These are phyloP conservation scores for Protosalanx chinensis DNA, from an alignment of 2,797 vertebrate species.

Conservation along the genomic window DNA sequence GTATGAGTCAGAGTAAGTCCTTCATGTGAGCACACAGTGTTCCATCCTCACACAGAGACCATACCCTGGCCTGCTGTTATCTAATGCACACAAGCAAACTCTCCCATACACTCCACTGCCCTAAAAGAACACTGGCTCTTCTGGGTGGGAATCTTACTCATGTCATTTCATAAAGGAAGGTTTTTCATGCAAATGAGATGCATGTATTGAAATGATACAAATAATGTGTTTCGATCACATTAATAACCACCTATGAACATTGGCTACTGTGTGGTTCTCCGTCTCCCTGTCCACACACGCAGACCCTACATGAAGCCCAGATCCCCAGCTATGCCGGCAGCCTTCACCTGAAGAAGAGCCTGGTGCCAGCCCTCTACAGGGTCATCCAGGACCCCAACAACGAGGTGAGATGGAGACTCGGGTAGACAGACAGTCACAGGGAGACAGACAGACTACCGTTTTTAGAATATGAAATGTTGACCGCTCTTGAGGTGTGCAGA, in stretches of 20 bases:
- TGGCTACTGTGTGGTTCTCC: too few relatives aligned
- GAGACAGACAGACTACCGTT: not conserved
- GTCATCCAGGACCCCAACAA: conserved; percentile 94
- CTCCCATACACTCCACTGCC: conserved; percentile 1
- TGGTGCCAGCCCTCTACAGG: conserved; percentile 92
- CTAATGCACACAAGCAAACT: conserved; percentile 16
- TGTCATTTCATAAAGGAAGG: not conserved
- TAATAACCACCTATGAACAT: too few relatives aligned
- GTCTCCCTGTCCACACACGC: conserved; percentile 13
- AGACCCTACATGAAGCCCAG: conserved; percentile 94
- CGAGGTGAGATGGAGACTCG: conserved; percentile 74
- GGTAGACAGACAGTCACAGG: conserved; percentile 1
- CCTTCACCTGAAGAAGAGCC: conserved; percentile 88
- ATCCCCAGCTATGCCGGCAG: conserved; percentile 90
- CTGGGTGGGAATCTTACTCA: not conserved
- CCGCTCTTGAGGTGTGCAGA: not conserved
- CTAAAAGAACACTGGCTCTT: not conserved
- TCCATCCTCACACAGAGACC: conserved; percentile 42
- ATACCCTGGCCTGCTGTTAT: conserved; percentile 6
- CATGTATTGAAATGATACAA: too few relatives aligned
- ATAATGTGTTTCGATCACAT: too few relatives aligned
- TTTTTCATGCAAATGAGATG: too few relatives aligned
- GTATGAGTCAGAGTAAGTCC: conserved; percentile 45
- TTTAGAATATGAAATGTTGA: not conserved
- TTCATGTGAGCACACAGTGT: conserved; percentile 44